These are phyloP conservation scores for Brachionus koreanus DNA, from an alignment of 1,140 invertebrate genomes.

Conservation along the genomic window DNA sequence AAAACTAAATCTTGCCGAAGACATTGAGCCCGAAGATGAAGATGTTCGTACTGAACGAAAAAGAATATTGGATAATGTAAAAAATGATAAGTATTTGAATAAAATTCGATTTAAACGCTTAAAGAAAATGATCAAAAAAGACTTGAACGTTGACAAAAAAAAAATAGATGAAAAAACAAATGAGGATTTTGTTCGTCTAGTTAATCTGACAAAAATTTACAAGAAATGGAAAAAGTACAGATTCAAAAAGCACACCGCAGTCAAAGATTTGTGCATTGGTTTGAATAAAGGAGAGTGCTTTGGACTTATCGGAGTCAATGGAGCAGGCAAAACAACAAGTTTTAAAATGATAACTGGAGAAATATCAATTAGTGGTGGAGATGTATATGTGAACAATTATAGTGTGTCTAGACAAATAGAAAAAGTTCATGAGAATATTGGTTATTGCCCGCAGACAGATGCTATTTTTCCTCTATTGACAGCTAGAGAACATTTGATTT, in stretches of 20 bases:
- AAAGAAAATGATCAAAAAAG: neutral
- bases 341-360: slow-evolving; percentile 79
- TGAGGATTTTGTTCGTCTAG: slow-evolving; percentile 11
- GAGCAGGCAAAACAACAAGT: slow-evolving; percentile 84
- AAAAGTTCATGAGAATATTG: slow-evolving; percentile 52
- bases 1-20: slow-evolving; percentile 7
- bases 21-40: slow-evolving; percentile 57
- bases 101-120: slow-evolving; percentile 45
- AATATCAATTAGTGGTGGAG: slow-evolving; percentile 63
- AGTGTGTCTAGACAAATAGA: slow-evolving; percentile 23
- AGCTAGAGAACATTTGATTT: slow-evolving; percentile 70
- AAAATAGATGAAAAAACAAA: neutral
- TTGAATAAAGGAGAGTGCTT: slow-evolving; percentile 76
- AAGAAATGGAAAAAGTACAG: slow-evolving; percentile 27
- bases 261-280: slow-evolving; percentile 68
- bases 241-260: slow-evolving; percentile 59
- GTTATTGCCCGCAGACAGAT: slow-evolving; percentile 67
- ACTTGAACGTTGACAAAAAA: neutral
- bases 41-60: slow-evolving; percentile 60
- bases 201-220: slow-evolving; percentile 41
- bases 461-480: slow-evolving; percentile 75
- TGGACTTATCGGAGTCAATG: slow-evolving; percentile 74
- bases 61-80: slow-evolving; percentile 52
- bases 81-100: slow-evolving; percentile 47
- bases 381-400: slow-evolving; percentile 57